Conservation (phyloP, 2,797 vertebrate genomes). For the Coranthus polyacanthus region DNA sequence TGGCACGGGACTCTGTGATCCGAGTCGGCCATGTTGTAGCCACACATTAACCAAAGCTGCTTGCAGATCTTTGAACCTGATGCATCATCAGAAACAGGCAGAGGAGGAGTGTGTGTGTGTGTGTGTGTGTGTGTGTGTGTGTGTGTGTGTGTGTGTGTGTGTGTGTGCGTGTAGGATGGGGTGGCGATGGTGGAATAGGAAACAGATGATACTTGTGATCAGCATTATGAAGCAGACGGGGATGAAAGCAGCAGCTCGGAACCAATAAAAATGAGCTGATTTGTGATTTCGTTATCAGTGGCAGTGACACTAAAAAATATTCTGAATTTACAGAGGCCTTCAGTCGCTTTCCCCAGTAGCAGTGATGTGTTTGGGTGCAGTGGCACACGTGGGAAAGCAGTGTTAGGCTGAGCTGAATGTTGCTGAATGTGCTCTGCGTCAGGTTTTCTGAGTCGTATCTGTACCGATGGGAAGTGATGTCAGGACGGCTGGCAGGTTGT, state of each 20-base stretch:
- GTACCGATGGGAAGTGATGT: constrained; percentile 56
- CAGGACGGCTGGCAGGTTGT: constrained; percentile 23
- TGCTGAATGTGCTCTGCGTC: constrained; percentile 16
- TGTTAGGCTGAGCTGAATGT: background rate
- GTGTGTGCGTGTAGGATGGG: background rate
- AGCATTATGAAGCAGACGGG: background rate
- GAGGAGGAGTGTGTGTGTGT: background rate
- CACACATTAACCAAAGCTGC: constrained; percentile 71
- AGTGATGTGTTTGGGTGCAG: constrained; percentile 8
- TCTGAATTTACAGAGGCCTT: background rate
- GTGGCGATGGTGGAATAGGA: background rate
- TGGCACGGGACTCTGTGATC: constrained; percentile 41
- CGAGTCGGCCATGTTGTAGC: constrained; percentile 47
- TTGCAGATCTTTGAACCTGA: constrained; percentile 63
- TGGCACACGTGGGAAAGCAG: background rate
- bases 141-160: background rate
- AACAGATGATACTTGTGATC: constrained; percentile 7
- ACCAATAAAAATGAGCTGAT: too few species aligned
- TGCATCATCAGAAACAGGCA: constrained; percentile 68
- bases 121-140: constrained; percentile 1
- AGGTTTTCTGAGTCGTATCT: constrained; percentile 26
- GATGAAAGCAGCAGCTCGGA: constrained; percentile 13
- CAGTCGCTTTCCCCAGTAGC: background rate
- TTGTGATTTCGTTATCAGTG: too few species aligned
- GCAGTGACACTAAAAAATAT: too few species aligned